These are phyloP conservation scores for Stenodera caucasica DNA, from an alignment of 2,888 invertebrate species.

Conservation along the genomic window DNA sequence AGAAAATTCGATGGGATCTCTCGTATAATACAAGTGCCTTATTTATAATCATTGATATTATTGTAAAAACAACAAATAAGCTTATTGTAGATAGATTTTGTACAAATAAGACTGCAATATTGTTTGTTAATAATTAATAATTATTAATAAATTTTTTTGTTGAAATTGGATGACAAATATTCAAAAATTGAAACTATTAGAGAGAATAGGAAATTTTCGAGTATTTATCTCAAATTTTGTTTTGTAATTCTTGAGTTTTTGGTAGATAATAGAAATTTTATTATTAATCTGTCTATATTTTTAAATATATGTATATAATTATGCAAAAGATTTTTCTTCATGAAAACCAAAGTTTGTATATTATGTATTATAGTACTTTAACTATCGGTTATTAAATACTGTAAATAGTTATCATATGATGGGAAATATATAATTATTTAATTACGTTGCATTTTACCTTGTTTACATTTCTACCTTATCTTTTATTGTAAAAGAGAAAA, in stretches of 20 bases:
- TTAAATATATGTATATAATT: slow-evolving; percentile 28
- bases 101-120: slow-evolving; percentile 10
- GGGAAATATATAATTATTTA: slow-evolving; percentile 43
- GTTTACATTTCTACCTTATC: not conserved
- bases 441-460: slow-evolving; percentile 16
- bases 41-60: slow-evolving; percentile 8
- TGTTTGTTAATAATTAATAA: slow-evolving; percentile 11
- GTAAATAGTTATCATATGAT: slow-evolving; percentile 36
- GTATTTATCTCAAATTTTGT: slow-evolving; percentile 23
- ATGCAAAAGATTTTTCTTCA: slow-evolving; percentile 26
- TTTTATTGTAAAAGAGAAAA: too few relatives aligned
- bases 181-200: not conserved
- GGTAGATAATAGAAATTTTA: too few relatives aligned
- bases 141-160: not conserved
- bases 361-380: slow-evolving; percentile 48
- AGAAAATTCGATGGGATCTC: not conserved
- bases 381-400: slow-evolving; percentile 36
- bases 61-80: slow-evolving; percentile 10
- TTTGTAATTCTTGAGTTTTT: too few relatives aligned
- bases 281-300: slow-evolving; percentile 22
- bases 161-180: not conserved
- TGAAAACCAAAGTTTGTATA: slow-evolving; percentile 53
- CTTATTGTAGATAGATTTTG: slow-evolving; percentile 10
- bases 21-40: not conserved
- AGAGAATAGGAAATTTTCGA: not conserved